Evolutionary conservation across 2,797 vertebrate genomes (phyloP).

Genomic region (Pachyuromys duprasi): DNA sequence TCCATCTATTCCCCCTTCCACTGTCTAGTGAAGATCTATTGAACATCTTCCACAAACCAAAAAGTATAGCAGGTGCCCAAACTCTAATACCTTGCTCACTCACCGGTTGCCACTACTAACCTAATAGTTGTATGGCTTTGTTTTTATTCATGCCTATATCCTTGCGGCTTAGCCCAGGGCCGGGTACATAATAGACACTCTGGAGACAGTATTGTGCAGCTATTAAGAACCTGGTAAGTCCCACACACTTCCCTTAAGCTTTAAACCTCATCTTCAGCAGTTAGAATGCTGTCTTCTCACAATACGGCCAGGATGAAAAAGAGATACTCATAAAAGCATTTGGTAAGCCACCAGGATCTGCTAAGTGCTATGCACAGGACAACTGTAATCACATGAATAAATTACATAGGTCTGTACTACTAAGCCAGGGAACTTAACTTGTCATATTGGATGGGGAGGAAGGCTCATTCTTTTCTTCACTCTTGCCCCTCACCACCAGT

Average conservation of each 20-base stretch:
- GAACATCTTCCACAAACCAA: not conserved
- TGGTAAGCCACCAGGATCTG: not conserved
- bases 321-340: not conserved
- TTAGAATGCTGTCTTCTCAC: not conserved
- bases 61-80: not conserved
- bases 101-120: not conserved
- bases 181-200: not conserved
- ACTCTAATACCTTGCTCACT: not conserved
- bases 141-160: not conserved
- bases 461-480: not conserved
- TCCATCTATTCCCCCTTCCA: no score
- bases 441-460: not conserved
- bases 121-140: not conserved
- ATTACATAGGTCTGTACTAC: not conserved
- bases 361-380: not conserved
- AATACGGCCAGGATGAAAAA: not conserved
- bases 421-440: not conserved
- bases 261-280: not conserved
- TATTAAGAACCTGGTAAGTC: not conserved
- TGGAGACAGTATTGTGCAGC: not conserved
- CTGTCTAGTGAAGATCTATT: not conserved
- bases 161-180: slow-evolving; percentile 33
- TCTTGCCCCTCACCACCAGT: no score
- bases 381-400: not conserved
- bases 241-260: not conserved